Evolutionary conservation across 2,797 vertebrate species (phyloP), one percentile per base, ranked within the genome.

Genomic region (Corythornis leucogaster): DNA sequence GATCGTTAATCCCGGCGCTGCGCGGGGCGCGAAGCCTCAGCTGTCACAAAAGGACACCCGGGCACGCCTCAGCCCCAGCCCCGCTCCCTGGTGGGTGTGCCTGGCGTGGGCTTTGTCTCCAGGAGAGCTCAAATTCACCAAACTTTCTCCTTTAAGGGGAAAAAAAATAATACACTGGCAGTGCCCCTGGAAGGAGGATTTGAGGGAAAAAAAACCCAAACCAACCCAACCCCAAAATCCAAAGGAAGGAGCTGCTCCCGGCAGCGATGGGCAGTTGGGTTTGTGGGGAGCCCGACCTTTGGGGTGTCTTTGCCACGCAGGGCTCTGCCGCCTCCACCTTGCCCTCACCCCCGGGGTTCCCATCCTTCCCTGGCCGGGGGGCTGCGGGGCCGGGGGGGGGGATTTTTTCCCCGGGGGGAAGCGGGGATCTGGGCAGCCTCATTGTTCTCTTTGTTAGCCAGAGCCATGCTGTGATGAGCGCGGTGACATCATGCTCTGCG

Each of bases 371-470:
- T 2, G 46, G 45, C 18, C 31, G 1, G 40, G 77, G 86, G 80
- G 22, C 64, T 58, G 9, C 46, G 11, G 30, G 16, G 64, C 80
- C 25, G 28, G 6, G 89, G 61, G 43, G 25, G 28, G 6, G 43
- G 25, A 11, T 17, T 51, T 67, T 83, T 95, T 57, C 63, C 26
- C 10, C 25, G 26, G 77, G 70, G 73, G 48, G 89, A 94, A 93
- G 89, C 69, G 71, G 71, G 85, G 93, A 91, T 81, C 87, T 87
- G 92, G 94, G 91, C 96, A 93, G 89, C 78, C 96, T 98, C 98
- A 99, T 99, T 99, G 99, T 99, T 99, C 99, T 97, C 99, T 99
- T 99, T 99, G 99, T 99, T 99, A 98, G 98, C 98, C 98, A 98
- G 98, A 98, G 98, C 98, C 98, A 98, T 98, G 98, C 98, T 98